Base-by-base conservation (phyloP, 2,888 invertebrate species). In the Unio pictorum region DNA sequence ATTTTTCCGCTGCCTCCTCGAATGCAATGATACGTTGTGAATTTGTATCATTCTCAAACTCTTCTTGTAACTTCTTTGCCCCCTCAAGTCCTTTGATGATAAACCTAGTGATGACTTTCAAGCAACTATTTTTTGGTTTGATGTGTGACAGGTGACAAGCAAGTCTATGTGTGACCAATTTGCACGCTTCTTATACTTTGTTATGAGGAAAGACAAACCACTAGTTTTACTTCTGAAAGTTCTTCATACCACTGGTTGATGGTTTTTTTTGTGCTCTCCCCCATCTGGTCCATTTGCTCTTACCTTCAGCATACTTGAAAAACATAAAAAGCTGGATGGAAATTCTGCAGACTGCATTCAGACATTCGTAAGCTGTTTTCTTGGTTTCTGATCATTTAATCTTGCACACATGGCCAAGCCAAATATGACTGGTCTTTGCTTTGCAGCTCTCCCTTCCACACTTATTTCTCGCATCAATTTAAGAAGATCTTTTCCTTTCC, bases 81-180 rank as follows among this genome's bases (percentile, higher is more conserved):
- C 75, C 81, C 34, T 80, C 75, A 26, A 83, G 67, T 7, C 87
- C 86, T 65, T 80, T 83, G 34, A 83, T 73, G 15, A 82, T 67
- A 61, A 80, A 84, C 56, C 80, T 70, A n/a, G 80, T 59, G 20
- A 86, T 68, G 8, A 80, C 76, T 4, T 76, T 81, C 15, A 82
- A 55, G 7, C 67, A 75, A 23, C 75, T 74, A 55, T 72, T 62
- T 18, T 60, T 71, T 1, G 84, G 74, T 69, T 83, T 84, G 18
- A 79, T 76, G 65, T 86, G 84, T 45, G 83, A 66, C 30, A 85
- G 71, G 55, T 91, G 85, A 92, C 23, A 23, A 93, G 90, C n/a
- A 95, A 91, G 80, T 94, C 94, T 82, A 93, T 93, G 86, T 95
- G 95, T 0, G 92, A 92, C 91, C 94, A 94, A 7, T 94, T 93